Percentiles rank a stretch among this genome's conserved stretches.
These are phyloP conservation scores for Bradypodion ventrale DNA, from an alignment of 2,797 vertebrate genomes.

Conservation along the genomic window DNA sequence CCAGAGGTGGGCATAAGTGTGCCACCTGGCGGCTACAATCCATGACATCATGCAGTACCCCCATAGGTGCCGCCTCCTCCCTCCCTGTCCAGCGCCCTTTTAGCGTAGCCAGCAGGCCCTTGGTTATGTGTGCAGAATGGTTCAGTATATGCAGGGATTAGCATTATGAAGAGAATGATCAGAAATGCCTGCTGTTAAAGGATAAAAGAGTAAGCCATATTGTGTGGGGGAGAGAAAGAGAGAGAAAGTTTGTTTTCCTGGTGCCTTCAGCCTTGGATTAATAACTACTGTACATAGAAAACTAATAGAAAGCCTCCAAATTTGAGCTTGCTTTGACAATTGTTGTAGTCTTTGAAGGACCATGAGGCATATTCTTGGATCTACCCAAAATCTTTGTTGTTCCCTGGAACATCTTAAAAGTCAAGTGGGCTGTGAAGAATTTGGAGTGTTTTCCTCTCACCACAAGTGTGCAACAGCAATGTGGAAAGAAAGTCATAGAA, in stretches of 20 bases:
- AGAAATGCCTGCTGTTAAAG: neutral
- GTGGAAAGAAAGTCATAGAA: neutral
- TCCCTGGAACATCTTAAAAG: neutral
- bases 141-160: neutral
- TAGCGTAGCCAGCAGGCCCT: too few species aligned
- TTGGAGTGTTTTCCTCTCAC: neutral
- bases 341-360: neutral
- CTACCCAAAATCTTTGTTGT: neutral
- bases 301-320: neutral
- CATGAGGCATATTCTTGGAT: neutral
- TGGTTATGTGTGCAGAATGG: neutral
- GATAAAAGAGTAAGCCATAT: too few species aligned
- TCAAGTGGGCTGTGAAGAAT: neutral
- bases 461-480: neutral
- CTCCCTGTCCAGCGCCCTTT: too few species aligned
- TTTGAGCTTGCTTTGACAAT: neutral
- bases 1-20: too few species aligned
- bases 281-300: too few species aligned
- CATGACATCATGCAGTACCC: too few species aligned
- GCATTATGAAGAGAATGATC: neutral
- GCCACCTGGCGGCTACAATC: too few species aligned
- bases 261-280: too few species aligned
- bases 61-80: too few species aligned
- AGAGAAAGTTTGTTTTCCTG: neutral
- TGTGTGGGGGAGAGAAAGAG: neutral